Percentiles rank a stretch among this genome's conserved stretches.
phyloP scores from a whole-genome alignment of 2,797 vertebrate species.

The Dryobates pubescens region DNA sequence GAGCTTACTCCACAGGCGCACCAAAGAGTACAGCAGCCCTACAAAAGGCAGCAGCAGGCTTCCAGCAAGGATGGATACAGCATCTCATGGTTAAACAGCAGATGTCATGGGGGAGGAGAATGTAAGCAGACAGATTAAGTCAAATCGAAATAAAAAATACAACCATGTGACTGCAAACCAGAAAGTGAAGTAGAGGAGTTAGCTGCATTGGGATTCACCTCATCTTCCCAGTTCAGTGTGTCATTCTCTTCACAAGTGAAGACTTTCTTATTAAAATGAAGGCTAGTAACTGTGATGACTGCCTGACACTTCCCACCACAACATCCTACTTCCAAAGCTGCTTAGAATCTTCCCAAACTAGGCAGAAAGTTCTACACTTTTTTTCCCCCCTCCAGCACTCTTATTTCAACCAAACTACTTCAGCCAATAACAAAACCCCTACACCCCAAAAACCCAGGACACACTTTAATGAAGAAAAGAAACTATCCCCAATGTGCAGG shows the following conservation, averaged over 20 bases:
- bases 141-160: constrained; percentile 14
- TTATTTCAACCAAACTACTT: neutral
- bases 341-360: neutral
- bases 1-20: neutral
- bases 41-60: constrained; percentile 30
- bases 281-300: neutral
- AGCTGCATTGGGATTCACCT: neutral
- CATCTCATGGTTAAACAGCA: constrained; percentile 35
- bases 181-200: neutral
- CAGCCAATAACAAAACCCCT: neutral
- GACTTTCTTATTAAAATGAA: neutral
- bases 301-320: neutral
- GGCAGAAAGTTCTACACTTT: neutral
- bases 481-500: neutral
- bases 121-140: constrained; percentile 31
- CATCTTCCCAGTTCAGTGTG: neutral
- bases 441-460: neutral
- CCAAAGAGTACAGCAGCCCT: neutral
- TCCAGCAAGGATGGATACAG: constrained; percentile 5
- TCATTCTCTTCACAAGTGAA: neutral
- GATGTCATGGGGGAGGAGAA: constrained; percentile 50
- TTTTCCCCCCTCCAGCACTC: neutral
- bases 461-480: neutral
- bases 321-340: neutral
- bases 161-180: constrained; percentile 13